phyloP scores from a whole-genome alignment of 2,113 vertebrate genomes.

The Asarcornis scutulata region DNA sequence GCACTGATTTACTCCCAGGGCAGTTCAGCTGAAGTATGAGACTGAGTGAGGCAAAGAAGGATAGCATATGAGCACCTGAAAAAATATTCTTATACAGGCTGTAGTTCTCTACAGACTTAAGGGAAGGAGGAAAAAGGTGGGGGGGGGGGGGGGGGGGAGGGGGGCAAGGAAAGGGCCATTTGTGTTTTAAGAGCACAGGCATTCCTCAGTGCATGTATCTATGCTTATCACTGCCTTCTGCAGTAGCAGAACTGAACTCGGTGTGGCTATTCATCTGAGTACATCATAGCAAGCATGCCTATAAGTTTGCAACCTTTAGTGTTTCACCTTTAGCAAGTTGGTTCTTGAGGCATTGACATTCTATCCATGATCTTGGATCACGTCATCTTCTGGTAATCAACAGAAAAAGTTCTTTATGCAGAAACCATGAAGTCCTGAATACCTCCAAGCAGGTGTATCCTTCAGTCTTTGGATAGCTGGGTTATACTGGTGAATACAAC shows the following conservation, averaged over 20 bases:
- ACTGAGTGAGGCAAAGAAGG: not conserved
- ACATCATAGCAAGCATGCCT: not conserved
- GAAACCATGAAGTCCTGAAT: not conserved
- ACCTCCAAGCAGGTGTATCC: not conserved
- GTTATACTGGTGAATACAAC: not conserved
- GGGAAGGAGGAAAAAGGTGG: not conserved
- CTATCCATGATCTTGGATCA: not conserved
- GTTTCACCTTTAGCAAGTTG: not conserved
- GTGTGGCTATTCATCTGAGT: not conserved
- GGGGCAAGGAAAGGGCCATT: not conserved
- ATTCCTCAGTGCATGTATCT: not conserved
- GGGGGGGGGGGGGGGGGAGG: too few relatives aligned
- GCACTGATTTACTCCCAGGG: fast-evolving
- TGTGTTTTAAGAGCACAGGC: not conserved
- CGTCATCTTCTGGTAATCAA: not conserved
- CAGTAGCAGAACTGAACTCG: not conserved
- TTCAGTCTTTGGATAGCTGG: not conserved
- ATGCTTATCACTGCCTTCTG: not conserved
- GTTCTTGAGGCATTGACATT: not conserved
- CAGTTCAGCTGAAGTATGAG: not conserved
- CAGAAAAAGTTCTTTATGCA: not conserved
- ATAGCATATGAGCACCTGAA: not conserved
- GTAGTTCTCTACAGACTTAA: not conserved
- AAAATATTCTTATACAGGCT: not conserved
- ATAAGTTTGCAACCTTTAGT: fast-evolving